These are phyloP conservation scores for Orcinus orca DNA, from an alignment of 2,113 vertebrate genomes.

Conservation along the genomic window DNA sequence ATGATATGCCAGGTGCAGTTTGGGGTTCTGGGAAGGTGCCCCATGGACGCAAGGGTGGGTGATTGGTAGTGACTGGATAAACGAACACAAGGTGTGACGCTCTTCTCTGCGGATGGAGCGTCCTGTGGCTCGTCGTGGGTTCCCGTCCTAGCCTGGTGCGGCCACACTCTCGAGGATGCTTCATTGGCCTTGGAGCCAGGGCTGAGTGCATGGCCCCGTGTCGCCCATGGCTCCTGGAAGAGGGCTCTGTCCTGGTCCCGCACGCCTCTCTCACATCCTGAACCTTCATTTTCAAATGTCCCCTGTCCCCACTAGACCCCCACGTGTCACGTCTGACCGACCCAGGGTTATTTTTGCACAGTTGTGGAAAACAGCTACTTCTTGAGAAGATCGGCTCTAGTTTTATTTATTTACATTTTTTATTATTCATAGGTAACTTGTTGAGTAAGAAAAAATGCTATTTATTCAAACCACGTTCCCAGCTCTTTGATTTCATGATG, in stretches of 20 bases:
- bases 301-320: not conserved
- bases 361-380: not conserved
- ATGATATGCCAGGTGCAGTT: rapidly evolving
- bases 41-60: rapidly evolving
- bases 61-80: no score
- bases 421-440: not conserved
- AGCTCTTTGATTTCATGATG: not conserved
- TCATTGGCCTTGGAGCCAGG: not conserved
- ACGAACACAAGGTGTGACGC: not conserved
- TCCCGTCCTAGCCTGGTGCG: not conserved
- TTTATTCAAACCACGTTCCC: not conserved
- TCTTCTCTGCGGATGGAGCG: not conserved
- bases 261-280: not conserved
- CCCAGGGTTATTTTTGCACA: not conserved
- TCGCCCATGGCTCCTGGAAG: no score
- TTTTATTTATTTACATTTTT: not conserved
- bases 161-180: not conserved
- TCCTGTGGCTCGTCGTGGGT: not conserved
- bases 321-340: not conserved
- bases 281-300: not conserved
- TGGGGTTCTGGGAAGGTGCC: not conserved
- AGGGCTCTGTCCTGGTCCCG: rapidly evolving
- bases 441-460: not conserved
- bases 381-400: not conserved
- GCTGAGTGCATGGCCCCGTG: not conserved